phyloP scores from a whole-genome alignment of 1,140 invertebrate genomes.

The Drosophila eugracilis region DNA sequence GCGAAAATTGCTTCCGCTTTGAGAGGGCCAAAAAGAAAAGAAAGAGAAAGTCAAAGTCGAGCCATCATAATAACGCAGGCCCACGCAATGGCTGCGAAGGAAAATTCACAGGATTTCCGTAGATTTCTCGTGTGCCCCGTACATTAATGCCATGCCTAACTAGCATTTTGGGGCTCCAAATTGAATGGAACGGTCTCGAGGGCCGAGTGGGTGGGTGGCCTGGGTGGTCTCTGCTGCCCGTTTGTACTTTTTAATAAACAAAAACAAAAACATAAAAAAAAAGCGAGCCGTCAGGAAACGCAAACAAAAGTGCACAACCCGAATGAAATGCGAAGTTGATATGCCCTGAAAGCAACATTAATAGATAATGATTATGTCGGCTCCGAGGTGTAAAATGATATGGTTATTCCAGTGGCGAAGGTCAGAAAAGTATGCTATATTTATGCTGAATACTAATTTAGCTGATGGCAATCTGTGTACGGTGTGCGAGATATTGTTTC shows the following conservation, averaged over 20 bases:
- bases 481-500: background rate
- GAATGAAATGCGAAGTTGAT: conserved; percentile 17
- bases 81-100: conserved; percentile 43
- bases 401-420: conserved; percentile 15
- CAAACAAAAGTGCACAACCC: conserved; percentile 23
- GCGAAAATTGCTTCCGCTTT: conserved; percentile 41
- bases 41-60: conserved; percentile 29
- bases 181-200: conserved; percentile 32
- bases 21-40: conserved; percentile 33
- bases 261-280: conserved; percentile 47
- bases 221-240: conserved; percentile 13
- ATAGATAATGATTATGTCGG: conserved; percentile 33
- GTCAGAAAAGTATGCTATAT: conserved; percentile 45
- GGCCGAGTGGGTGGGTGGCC: conserved; percentile 20
- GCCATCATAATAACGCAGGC: conserved; percentile 52
- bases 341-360: conserved; percentile 40
- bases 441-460: background rate
- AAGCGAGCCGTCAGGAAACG: conserved; percentile 23
- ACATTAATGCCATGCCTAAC: conserved; percentile 72
- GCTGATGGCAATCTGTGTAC: background rate
- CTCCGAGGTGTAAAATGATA: conserved; percentile 31
- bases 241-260: conserved; percentile 61
- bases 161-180: conserved; percentile 47
- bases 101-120: conserved; percentile 74
- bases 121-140: conserved; percentile 66